Evolutionary conservation across 2,797 vertebrate species (phyloP).

Genomic region (Mormyrus hasselquistii): DNA sequence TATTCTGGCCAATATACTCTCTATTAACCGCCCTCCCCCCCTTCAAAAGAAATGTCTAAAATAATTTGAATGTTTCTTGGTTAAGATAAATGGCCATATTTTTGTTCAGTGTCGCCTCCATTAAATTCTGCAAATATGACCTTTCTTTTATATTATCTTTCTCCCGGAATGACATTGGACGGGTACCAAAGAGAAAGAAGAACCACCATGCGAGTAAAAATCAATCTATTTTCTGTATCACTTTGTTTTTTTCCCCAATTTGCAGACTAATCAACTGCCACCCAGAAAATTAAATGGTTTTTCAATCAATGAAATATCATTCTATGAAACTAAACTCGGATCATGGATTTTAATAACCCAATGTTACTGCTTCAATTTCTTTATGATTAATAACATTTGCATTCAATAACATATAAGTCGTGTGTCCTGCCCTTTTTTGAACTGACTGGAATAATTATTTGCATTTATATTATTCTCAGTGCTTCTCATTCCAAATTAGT

Average conservation of each 20-base stretch:
- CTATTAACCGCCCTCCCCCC: neutral
- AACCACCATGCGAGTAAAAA: constrained; percentile 8
- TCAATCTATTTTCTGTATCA: constrained; percentile 16
- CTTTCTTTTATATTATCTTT: neutral
- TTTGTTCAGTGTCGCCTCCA: neutral
- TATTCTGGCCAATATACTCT: neutral
- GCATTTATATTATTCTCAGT: neutral
- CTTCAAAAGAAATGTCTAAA: neutral
- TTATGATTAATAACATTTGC: constrained; percentile 8
- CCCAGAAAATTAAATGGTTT: constrained; percentile 19
- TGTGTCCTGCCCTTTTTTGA: neutral
- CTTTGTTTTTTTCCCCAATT: constrained; percentile 12
- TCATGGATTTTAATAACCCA: constrained; percentile 17
- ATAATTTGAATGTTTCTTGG: constrained; percentile 5
- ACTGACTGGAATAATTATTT: neutral
- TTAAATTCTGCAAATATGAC: constrained; percentile 1
- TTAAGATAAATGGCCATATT: constrained; percentile 8
- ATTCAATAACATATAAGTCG: neutral
- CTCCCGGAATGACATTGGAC: neutral
- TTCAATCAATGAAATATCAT: constrained; percentile 22
- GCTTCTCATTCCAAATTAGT: neutral
- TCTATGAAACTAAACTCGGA: constrained; percentile 17
- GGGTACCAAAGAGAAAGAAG: constrained; percentile 7
- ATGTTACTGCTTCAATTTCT: constrained; percentile 13
- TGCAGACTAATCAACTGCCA: constrained; percentile 22